phyloP scores from a whole-genome alignment of 2,113 vertebrate species.

The Microcebus ravelobensis region DNA sequence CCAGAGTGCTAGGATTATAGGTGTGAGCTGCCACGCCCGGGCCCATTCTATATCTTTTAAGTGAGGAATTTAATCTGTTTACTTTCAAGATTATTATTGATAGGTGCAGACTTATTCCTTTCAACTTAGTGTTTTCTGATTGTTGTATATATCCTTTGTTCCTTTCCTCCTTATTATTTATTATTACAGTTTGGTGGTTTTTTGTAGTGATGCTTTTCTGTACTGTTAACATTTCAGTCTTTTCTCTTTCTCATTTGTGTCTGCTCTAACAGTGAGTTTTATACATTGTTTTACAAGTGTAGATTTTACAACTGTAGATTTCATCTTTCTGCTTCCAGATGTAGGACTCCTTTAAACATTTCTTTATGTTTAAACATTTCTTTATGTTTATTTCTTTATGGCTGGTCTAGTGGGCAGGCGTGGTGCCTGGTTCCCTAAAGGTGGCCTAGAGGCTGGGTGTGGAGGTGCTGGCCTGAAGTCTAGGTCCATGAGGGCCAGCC shows the following conservation, averaged over 20 bases:
- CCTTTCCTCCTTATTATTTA: neutral
- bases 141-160: neutral
- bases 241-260: neutral
- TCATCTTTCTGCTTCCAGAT: neutral
- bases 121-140: neutral
- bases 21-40: too few relatives aligned
- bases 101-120: neutral
- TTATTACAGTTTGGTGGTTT: neutral
- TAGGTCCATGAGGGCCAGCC: too few relatives aligned
- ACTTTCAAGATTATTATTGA: neutral
- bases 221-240: neutral
- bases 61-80: neutral
- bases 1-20: too few relatives aligned
- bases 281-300: neutral
- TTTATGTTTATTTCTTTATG: too few relatives aligned
- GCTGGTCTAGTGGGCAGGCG: neutral
- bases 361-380: neutral
- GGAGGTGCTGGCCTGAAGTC: too few relatives aligned
- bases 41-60: neutral
- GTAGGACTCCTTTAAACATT: neutral
- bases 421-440: too few relatives aligned
- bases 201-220: neutral
- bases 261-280: neutral
- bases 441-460: too few relatives aligned
- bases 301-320: neutral